phyloP scores from a whole-genome alignment of 92 coral and sea anemone species.

The Palythoa grandis region DNA sequence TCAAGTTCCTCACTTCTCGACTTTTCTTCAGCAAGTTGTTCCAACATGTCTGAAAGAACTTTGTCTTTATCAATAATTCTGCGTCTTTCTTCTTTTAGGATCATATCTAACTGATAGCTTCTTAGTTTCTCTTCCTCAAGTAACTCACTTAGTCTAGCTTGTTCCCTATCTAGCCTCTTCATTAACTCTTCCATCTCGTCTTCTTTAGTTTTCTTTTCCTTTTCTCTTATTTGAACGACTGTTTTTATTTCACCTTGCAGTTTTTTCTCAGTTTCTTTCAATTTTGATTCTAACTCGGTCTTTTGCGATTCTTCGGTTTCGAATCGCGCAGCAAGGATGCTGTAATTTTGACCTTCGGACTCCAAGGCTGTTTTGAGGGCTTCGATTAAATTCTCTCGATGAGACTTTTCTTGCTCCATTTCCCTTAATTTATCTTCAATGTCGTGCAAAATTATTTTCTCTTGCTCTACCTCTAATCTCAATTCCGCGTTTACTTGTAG shows the following conservation, averaged over 20 bases:
- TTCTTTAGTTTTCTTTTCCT: conserved; percentile 66
- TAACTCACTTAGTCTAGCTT: conserved; percentile 58
- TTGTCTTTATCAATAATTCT: conserved; percentile 52
- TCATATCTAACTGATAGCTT: conserved; percentile 52
- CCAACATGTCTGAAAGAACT: conserved; percentile 8
- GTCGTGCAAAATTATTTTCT: conserved; percentile 56
- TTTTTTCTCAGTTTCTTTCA: conserved; percentile 65
- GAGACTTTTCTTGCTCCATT: conserved; percentile 59
- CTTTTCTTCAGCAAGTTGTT: conserved; percentile 62
- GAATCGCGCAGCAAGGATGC: conserved; percentile 72
- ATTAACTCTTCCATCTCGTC: conserved; percentile 60
- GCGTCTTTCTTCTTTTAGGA: conserved; percentile 47
- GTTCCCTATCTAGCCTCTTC: conserved; percentile 68
- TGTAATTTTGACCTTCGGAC: conserved; percentile 77
- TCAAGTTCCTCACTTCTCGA: conserved; percentile 60
- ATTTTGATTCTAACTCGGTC: conserved; percentile 63
- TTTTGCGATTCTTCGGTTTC: conserved; percentile 71
- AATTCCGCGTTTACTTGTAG: conserved; percentile 53
- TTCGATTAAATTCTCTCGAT: conserved; percentile 59
- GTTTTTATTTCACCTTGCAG: conserved; percentile 61
- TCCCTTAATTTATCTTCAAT: conserved; percentile 65
- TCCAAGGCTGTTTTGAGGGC: conserved; percentile 81
- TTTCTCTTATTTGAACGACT: conserved; percentile 62
- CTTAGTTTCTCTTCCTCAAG: conserved; percentile 63
- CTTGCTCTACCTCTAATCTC: conserved; percentile 56